Base-by-base conservation (phyloP, 2,888 invertebrate genomes). In the Drosophila borborema region DNA sequence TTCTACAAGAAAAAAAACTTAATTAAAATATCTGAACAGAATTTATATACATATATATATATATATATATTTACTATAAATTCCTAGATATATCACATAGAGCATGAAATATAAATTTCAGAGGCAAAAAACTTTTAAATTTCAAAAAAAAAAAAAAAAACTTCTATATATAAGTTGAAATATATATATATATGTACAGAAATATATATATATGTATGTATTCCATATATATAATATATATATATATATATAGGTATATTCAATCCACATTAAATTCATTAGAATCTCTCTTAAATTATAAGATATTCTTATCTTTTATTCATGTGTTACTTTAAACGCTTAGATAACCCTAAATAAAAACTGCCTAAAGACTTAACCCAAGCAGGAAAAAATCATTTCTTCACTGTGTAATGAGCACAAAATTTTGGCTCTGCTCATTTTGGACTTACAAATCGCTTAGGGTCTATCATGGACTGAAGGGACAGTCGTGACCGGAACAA, bases 371-470 rank as follows among this genome's bases (percentile, higher is more conserved):
- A 12, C 3, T 31, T 3, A 4, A 36, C 5, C 16, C 40, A 12
- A 34, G 51, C 28, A 49, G 28, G 23, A 31, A 64, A 36, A 51
- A 40, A 43, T 23, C 20, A 62, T 41, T 43, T 63, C n/a, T n/a
- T n/a, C n/a, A 38, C 16, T 10, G 40, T 48, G 56, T 64, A 58
- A 54, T 58, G 51, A 63, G 56, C 28, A 14, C 34, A 34, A 16
- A 31, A 31, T 43, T n/a, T 53, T 38, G 53, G 8, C 49, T n/a
- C 36, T 41, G 23, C n/a, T 38, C 23, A 59, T 53, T 40, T 45
- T 6, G 38, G 46, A 54, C 40, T 63, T 51, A 51, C 49, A 62
- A 54, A 43, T 48, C 10, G 48, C 38, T 54, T 40, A 58, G 58
- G 54, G 48, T 41, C 45, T 18, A 14, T 4, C 34, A 5, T 23